These are phyloP conservation scores for Passer domesticus DNA, from an alignment of 2,113 vertebrate species.

Conservation along the genomic window DNA sequence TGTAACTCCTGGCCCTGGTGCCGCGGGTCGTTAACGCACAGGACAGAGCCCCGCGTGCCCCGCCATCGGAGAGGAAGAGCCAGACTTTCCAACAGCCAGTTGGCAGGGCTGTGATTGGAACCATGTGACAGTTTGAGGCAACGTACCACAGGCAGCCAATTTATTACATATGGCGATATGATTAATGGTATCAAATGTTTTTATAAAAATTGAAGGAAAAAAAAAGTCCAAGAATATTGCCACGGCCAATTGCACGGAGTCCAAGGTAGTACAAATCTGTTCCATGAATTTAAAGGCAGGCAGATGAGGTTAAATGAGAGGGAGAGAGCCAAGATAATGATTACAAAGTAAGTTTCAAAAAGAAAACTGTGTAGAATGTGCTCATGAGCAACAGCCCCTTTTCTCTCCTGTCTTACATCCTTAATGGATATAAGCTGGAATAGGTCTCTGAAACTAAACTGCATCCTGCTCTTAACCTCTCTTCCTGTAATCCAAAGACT, in stretches of 20 bases:
- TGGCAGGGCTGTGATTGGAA: slow-evolving; percentile 77
- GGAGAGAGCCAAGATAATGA: slow-evolving; percentile 69
- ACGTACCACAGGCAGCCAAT: slow-evolving; percentile 75
- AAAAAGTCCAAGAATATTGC: slow-evolving; percentile 38
- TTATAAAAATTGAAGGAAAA: neutral
- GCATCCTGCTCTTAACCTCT: neutral
- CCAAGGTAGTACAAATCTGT: slow-evolving; percentile 72
- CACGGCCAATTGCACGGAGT: slow-evolving; percentile 63
- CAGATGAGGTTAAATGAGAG: slow-evolving; percentile 77
- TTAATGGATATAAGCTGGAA: slow-evolving; percentile 31
- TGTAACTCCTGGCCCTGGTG: slow-evolving; percentile 33
- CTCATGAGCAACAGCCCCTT: neutral
- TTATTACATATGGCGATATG: slow-evolving; percentile 82
- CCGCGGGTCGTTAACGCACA: slow-evolving; percentile 42
- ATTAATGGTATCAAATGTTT: slow-evolving; percentile 80
- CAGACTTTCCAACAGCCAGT: slow-evolving; percentile 77
- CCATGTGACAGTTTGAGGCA: slow-evolving; percentile 78
- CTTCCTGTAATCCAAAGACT: neutral
- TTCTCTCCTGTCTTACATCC: neutral
- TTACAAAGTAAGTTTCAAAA: slow-evolving; percentile 67
- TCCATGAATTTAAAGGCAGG: slow-evolving; percentile 74
- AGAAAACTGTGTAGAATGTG: slow-evolving; percentile 55
- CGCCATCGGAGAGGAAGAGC: slow-evolving; percentile 33
- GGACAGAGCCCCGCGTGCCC: slow-evolving; percentile 4
- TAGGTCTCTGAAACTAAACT: slow-evolving; percentile 10